Evolutionary conservation across 2,797 vertebrate genomes (phyloP), one percentile per base, ranked within the genome.

Genomic region (Anas bahamensis): DNA sequence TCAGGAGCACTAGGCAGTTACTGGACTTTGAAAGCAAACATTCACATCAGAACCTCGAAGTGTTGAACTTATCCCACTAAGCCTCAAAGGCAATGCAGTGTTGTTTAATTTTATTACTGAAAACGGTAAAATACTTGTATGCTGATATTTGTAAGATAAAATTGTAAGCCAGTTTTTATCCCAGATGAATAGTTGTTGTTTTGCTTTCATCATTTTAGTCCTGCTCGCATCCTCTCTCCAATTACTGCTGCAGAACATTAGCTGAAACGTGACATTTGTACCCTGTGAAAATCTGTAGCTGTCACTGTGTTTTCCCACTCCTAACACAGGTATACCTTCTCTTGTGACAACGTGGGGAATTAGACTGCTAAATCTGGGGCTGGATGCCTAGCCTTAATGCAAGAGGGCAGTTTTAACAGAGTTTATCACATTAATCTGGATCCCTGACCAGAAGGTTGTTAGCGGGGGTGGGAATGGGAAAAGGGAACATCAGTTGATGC

Each of bases 121-220:
- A 81, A 85, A 68, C 63, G 86, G 50, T 16, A 3, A 61, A 69
- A 55, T 76, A 83, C 82, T 90, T 80, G 28, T 91, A 75, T 53
- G 44, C 55, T 52, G 56, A 14, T 91, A 89, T 94, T 89, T 89
- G 91, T 44, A n/a, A 85, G 37, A 77, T 16, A 55, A 48, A 80
- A 48, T 7, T 29, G 28, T 10, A 41, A 9, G 23, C 17, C 35
- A 35, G 35, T 35, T 35, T 86, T 55, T 68, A 80, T 41, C 29
- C 39, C 56, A 56, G 64, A 10, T 28, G 33, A 41, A 35, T 69
- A 11, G 41, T 48, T 55, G 15, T 46, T 59, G 55, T 11, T 82
- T 71, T 68, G 56, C 69, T 85, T 73, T 77, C 48, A 17, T 37
- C 19, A 3, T 33, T 79, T 71, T 74, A 61, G 39, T 86, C 5